Conservation (phyloP, 2,797 vertebrate genomes). For the Capromys pilorides region DNA sequence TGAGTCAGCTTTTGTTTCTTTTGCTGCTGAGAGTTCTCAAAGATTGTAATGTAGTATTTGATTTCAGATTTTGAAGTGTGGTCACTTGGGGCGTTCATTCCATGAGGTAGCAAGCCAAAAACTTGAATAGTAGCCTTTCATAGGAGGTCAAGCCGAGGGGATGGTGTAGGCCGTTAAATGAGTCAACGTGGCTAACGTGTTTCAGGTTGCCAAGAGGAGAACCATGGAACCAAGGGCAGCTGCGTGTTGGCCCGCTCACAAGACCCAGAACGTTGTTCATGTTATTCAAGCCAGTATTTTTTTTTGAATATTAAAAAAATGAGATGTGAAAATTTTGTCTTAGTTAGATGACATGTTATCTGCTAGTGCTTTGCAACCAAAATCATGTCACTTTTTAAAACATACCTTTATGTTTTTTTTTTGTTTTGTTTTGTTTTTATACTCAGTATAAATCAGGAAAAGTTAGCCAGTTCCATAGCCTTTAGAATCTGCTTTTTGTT, state of each 20-base stretch:
- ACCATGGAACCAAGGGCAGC: neutral
- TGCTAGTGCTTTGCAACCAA: slow-evolving; percentile 61
- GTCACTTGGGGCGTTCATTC: slow-evolving; percentile 54
- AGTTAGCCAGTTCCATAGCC: neutral
- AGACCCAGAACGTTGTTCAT: slow-evolving; percentile 26
- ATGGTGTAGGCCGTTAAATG: neutral
- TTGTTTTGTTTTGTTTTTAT: slow-evolving; percentile 30
- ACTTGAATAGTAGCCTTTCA: slow-evolving; percentile 62
- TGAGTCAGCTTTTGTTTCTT: neutral
- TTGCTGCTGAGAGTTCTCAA: slow-evolving; percentile 59
- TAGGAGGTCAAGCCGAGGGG: slow-evolving; percentile 23
- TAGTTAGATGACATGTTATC: slow-evolving; percentile 43
- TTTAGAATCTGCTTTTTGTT: slow-evolving; percentile 43
- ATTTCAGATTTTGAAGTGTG: slow-evolving; percentile 68
- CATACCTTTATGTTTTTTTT: slow-evolving; percentile 2
- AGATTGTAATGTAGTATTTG: slow-evolving; percentile 60
- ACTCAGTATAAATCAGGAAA: slow-evolving; percentile 24
- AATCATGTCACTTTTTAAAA: slow-evolving; percentile 41
- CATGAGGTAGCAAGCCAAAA: slow-evolving; percentile 62
- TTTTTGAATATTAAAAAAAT: slow-evolving; percentile 56
- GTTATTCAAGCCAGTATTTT: slow-evolving; percentile 27
- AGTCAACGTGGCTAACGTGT: slow-evolving; percentile 45
- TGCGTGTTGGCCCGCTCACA: slow-evolving; percentile 17
- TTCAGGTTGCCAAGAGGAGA: slow-evolving; percentile 49
- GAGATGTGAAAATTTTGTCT: neutral